These are phyloP conservation scores for Caenorhabditis japonica DNA, from an alignment of 2,888 invertebrate species.

Conservation along the genomic window DNA sequence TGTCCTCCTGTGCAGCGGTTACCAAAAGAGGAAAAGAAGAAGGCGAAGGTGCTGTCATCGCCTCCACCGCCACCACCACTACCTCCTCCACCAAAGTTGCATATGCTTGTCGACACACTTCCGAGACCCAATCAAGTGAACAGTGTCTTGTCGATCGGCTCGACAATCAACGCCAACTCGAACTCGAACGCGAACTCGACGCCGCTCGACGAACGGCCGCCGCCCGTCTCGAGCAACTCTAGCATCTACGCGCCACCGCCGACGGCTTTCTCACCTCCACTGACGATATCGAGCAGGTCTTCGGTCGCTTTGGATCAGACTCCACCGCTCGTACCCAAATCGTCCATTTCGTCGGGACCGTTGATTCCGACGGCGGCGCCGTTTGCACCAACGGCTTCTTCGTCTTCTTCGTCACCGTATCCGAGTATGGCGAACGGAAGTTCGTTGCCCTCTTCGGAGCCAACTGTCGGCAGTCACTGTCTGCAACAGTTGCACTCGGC, in stretches of 20 bases:
- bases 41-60: slow-evolving; percentile 15
- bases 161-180: slow-evolving; percentile 7
- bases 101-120: slow-evolving; percentile 59
- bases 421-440: slow-evolving; percentile 31
- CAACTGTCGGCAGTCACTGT: slow-evolving; percentile 38
- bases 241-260: slow-evolving; percentile 17
- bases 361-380: slow-evolving; percentile 20
- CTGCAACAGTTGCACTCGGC: slow-evolving; percentile 30
- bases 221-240: slow-evolving; percentile 25
- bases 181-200: slow-evolving; percentile 10
- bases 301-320: slow-evolving; percentile 56
- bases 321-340: slow-evolving; percentile 41
- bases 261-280: slow-evolving; percentile 57
- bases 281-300: slow-evolving; percentile 58
- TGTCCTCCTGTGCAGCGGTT: slow-evolving; percentile 46
- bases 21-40: slow-evolving; percentile 29
- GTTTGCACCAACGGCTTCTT: slow-evolving; percentile 10
- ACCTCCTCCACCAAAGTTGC: slow-evolving; percentile 56
- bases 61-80: slow-evolving; percentile 18
- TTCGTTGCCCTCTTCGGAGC: slow-evolving; percentile 22
- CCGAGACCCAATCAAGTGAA: slow-evolving; percentile 48
- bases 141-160: slow-evolving; percentile 19
- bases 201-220: slow-evolving; percentile 27
- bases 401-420: not conserved
- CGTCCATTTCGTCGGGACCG: slow-evolving; percentile 19